Conservation (phyloP, 2,113 vertebrate species). For the Gorsachius goisagi region DNA sequence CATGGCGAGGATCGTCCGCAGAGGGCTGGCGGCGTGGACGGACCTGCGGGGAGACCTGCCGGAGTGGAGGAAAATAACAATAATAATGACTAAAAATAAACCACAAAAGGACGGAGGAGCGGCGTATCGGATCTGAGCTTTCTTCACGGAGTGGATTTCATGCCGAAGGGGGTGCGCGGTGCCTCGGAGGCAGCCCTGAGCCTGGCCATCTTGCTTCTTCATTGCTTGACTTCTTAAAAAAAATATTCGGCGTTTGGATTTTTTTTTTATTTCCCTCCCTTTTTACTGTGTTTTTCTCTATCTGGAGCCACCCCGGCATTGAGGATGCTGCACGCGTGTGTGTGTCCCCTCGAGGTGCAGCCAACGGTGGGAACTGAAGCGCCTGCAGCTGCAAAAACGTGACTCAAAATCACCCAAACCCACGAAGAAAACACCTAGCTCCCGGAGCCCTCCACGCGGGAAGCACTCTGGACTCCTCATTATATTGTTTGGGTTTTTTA, state of each 20-base stretch:
- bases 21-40: neutral
- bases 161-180: neutral
- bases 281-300: neutral
- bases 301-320: neutral
- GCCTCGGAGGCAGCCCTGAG: neutral
- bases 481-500: neutral
- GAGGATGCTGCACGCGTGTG: neutral
- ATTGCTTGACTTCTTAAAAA: neutral
- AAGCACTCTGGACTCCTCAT: neutral
- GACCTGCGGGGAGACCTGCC: neutral
- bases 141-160: neutral
- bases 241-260: neutral
- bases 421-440: neutral
- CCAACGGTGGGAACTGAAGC: neutral
- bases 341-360: neutral
- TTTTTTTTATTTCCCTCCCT: neutral
- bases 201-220: neutral
- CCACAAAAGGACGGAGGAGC: neutral
- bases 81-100: neutral
- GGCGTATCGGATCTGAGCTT: neutral
- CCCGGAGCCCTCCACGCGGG: neutral
- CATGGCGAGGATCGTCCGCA: neutral
- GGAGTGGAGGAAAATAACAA: neutral
- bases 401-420: neutral
- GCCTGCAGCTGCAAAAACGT: neutral